Evolutionary conservation across 2,113 vertebrate species (phyloP).

Genomic region (Macroglossus sobrinus): DNA sequence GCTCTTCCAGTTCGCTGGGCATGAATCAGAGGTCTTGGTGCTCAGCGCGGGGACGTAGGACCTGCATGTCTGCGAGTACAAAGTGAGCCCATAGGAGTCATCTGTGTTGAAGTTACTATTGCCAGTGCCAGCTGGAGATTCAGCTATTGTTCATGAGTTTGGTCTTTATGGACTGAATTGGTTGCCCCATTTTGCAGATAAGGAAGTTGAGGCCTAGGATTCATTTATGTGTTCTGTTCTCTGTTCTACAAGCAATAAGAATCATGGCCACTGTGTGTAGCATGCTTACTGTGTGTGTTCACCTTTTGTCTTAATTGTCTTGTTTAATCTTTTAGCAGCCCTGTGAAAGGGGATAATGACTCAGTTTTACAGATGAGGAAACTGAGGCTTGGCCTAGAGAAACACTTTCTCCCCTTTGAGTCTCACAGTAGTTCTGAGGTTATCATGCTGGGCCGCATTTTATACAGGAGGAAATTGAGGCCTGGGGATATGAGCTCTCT

Average conservation of each 20-base stretch:
- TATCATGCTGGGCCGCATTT: neutral
- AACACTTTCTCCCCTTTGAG: neutral
- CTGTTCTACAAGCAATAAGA: neutral
- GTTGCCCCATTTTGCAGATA: neutral
- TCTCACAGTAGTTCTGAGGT: neutral
- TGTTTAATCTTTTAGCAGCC: neutral
- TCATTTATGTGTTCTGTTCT: neutral
- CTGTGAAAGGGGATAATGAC: neutral
- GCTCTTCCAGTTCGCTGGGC: neutral
- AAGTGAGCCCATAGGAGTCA: neutral
- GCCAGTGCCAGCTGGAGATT: neutral
- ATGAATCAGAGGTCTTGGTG: neutral
- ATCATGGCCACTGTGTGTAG: neutral
- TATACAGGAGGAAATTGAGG: neutral
- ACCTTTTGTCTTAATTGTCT: neutral
- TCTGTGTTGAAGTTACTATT: neutral
- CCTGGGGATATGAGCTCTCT: too few relatives aligned
- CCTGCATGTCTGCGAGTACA: neutral
- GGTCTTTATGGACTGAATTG: neutral
- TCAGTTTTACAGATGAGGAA: neutral
- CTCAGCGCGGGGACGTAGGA: neutral
- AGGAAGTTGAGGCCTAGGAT: neutral
- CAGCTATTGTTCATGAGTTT: neutral
- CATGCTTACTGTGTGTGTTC: neutral
- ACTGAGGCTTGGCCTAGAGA: neutral